Percentiles rank a stretch among this genome's conserved stretches.
phyloP scores from a whole-genome alignment of 2,797 vertebrate genomes.

The Bovichtus diacanthus region DNA sequence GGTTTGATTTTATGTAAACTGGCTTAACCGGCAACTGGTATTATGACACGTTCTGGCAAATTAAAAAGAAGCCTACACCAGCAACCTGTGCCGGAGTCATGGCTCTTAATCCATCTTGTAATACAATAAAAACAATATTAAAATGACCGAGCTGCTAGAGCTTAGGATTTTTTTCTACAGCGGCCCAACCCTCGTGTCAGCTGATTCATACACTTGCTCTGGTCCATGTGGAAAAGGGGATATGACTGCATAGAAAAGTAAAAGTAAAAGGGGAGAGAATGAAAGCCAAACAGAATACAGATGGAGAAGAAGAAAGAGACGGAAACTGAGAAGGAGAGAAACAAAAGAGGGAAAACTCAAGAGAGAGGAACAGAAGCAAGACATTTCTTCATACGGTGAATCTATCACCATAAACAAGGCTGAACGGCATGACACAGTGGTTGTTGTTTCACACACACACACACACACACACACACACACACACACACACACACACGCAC shows the following conservation, averaged over 20 bases:
- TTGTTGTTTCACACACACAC: slow-evolving; percentile 2
- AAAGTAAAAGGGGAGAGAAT: not conserved
- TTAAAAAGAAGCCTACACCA: too few species aligned
- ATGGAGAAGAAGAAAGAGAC: not conserved
- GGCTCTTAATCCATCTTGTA: too few species aligned
- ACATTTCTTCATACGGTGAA: not conserved
- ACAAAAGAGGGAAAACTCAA: not conserved
- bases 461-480: slow-evolving; percentile 4
- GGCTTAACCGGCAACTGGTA: too few species aligned
- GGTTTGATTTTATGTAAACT: too few species aligned
- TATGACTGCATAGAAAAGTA: not conserved
- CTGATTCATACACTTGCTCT: too few species aligned
- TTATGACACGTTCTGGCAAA: too few species aligned
- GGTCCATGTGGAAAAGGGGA: not conserved
- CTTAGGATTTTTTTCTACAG: too few species aligned
- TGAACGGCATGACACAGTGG: not conserved
- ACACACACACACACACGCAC: not conserved
- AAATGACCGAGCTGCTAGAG: too few species aligned
- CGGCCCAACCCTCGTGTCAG: too few species aligned
- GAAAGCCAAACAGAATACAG: not conserved
- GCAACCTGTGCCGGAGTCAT: too few species aligned
- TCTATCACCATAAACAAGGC: slow-evolving; percentile 11
- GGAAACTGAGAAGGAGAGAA: not conserved
- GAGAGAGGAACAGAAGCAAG: not conserved
- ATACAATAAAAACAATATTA: too few species aligned